Percentiles rank a stretch among this genome's conserved stretches.
Conservation (phyloP, 2,113 vertebrate genomes). For the Callospermophilus lateralis region DNA sequence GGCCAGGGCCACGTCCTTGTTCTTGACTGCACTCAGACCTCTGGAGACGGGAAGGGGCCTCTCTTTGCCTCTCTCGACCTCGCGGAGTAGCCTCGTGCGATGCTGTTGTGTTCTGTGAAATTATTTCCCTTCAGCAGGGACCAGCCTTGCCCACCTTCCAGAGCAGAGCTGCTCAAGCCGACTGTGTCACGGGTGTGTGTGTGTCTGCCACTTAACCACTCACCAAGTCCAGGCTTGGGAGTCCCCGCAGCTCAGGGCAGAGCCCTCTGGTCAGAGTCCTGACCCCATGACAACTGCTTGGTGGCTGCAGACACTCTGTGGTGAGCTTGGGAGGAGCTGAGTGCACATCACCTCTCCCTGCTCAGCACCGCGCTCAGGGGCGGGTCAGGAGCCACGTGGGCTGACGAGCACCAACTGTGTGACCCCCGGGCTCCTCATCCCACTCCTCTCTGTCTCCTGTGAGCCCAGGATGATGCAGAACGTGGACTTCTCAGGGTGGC, state of each 20-base stretch:
- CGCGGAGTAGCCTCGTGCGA: not conserved
- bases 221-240: not conserved
- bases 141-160: not conserved
- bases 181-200: not conserved
- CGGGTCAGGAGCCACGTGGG: not conserved
- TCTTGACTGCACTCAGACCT: not conserved
- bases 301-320: not conserved
- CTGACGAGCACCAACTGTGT: not conserved
- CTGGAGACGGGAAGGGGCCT: not conserved
- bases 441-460: not conserved
- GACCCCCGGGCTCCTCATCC: not conserved
- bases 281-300: not conserved
- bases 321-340: not conserved
- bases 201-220: not conserved
- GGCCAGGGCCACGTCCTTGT: not conserved
- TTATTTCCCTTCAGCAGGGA: not conserved
- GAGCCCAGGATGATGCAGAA: not conserved
- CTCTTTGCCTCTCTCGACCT: not conserved
- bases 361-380: not conserved
- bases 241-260: not conserved
- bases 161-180: not conserved
- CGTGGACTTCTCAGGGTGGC: not conserved
- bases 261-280: not conserved
- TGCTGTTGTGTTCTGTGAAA: not conserved
- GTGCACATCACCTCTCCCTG: not conserved